Conservation (phyloP, 2,888 invertebrate species). For the Frankliniella intonsa region DNA sequence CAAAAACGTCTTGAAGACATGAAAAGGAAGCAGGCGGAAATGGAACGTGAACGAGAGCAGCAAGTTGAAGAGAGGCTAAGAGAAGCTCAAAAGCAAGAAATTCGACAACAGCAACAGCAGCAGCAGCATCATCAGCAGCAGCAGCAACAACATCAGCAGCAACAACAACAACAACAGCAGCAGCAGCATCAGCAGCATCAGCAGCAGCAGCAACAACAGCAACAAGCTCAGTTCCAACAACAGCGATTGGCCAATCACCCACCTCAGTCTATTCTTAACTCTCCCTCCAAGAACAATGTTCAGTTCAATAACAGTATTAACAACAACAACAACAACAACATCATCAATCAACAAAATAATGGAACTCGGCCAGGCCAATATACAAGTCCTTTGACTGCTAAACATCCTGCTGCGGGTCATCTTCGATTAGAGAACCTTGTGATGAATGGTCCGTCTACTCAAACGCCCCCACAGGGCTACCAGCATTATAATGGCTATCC, state of each 20-base stretch:
- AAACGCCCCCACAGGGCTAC: conserved; percentile 17
- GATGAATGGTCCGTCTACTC: conserved; percentile 45
- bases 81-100: conserved; percentile 39
- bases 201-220: conserved; percentile 45
- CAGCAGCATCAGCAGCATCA: conserved; percentile 21
- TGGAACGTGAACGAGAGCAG: conserved; percentile 52
- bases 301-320: conserved; percentile 35
- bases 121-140: conserved; percentile 39
- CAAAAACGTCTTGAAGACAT: conserved; percentile 54
- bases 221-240: conserved; percentile 40
- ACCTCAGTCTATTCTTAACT: conserved; percentile 35
- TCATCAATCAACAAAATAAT: conserved; percentile 35
- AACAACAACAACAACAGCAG: conserved; percentile 35
- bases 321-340: conserved; percentile 43
- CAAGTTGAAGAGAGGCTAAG: conserved; percentile 44
- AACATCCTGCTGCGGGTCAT: neutral
- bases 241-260: conserved; percentile 38
- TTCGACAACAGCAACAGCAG: conserved; percentile 48
- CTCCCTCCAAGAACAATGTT: neutral
- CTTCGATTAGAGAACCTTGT: conserved; percentile 46
- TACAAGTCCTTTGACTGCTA: neutral
- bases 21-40: conserved; percentile 52
- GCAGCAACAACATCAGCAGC: conserved; percentile 43
- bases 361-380: neutral
- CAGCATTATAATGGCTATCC: conserved; percentile 35